phyloP scores from a whole-genome alignment of 1,140 invertebrate genomes.

The Bombus cullumanus region DNA sequence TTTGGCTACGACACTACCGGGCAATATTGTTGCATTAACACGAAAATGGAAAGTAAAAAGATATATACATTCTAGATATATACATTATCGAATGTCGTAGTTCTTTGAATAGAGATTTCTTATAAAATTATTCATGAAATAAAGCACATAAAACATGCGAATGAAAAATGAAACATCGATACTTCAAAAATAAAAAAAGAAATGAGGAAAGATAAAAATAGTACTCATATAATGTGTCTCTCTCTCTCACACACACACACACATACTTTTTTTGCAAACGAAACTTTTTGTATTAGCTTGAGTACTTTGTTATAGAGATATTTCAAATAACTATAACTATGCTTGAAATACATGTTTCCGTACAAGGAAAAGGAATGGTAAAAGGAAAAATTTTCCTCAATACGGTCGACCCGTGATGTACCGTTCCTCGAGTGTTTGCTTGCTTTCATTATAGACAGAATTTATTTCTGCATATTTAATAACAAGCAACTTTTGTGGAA shows the following conservation, averaged over 20 bases:
- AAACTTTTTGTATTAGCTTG: neutral
- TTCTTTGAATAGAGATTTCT: neutral
- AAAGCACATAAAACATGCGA: neutral
- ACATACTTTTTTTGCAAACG: neutral
- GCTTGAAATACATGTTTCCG: neutral
- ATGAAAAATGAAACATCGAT: neutral
- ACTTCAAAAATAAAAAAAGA: too few species aligned
- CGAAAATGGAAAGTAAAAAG: neutral
- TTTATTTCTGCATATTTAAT: slow-evolving; percentile 9
- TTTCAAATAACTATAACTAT: neutral
- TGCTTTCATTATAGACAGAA: neutral
- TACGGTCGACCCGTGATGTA: neutral
- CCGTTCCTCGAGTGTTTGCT: neutral
- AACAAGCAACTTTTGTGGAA: neutral
- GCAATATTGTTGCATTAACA: neutral
- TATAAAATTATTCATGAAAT: neutral
- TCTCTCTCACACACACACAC: too few species aligned
- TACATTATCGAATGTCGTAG: neutral
- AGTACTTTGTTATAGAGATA: neutral
- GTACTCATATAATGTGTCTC: too few species aligned
- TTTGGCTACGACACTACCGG: neutral
- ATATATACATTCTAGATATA: neutral
- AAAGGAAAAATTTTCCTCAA: neutral
- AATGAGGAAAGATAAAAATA: too few species aligned
- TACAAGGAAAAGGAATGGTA: neutral